Conservation (phyloP, 35 echinoderm and acorn worm genomes). For the Ophiothrix spiculata region DNA sequence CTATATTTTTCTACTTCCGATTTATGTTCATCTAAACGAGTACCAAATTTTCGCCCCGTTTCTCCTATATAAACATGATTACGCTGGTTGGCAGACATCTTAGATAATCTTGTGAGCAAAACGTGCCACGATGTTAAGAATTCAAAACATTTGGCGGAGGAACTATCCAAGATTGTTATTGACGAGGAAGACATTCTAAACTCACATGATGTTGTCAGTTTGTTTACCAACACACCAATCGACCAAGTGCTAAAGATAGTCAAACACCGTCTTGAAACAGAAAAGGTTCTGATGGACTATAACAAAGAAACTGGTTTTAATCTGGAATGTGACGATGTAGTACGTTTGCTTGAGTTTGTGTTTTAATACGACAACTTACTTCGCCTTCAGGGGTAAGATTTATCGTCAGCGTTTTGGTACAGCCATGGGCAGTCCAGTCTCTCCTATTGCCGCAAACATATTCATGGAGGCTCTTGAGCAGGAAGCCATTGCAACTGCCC, state of each 20-base stretch:
- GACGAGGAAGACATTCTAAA: too few relatives aligned
- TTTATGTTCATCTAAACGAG: too few relatives aligned
- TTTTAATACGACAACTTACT: background rate
- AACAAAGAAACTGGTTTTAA: background rate
- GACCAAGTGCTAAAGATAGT: background rate
- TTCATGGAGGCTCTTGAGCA: background rate
- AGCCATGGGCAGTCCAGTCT: background rate
- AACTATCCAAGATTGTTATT: background rate
- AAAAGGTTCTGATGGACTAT: background rate
- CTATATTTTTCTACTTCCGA: too few relatives aligned
- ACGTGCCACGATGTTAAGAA: background rate
- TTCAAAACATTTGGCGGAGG: background rate
- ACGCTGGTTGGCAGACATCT: background rate
- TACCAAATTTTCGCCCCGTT: too few relatives aligned
- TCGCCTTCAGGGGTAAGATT: background rate
- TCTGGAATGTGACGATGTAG: background rate
- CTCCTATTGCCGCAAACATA: background rate
- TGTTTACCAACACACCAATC: background rate
- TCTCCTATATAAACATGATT: too few relatives aligned
- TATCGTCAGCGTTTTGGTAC: background rate
- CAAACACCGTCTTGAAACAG: background rate
- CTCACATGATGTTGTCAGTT: too few relatives aligned
- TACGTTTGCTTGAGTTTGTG: background rate
- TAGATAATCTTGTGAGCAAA: background rate
- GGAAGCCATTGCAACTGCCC: background rate